Conservation (phyloP, 2,888 invertebrate genomes). For the Diogma glabrata region DNA sequence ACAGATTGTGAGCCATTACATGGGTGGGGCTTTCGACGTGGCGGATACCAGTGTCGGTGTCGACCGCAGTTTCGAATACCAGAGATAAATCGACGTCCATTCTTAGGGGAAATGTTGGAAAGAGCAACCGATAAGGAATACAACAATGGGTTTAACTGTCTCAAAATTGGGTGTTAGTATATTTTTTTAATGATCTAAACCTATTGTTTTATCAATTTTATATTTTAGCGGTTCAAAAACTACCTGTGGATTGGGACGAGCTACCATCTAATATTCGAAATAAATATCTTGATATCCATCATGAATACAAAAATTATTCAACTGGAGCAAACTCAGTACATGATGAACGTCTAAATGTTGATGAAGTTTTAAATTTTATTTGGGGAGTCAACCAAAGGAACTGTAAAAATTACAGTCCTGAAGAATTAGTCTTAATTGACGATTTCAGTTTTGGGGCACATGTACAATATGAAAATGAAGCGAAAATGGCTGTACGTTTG, state of each 20-base stretch:
- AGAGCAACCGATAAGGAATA: slow-evolving; percentile 86
- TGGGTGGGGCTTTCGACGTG: slow-evolving; percentile 91
- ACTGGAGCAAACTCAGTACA: slow-evolving; percentile 54
- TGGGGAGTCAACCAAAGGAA: slow-evolving; percentile 48
- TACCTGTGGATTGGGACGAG: slow-evolving; percentile 72
- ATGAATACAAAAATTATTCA: slow-evolving; percentile 61
- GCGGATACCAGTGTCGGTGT: slow-evolving; percentile 92
- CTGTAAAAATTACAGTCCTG: slow-evolving; percentile 49
- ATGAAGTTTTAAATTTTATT: slow-evolving; percentile 66
- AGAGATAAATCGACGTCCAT: slow-evolving; percentile 75
- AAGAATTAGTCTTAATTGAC: slow-evolving; percentile 69
- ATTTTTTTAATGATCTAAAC: slow-evolving; percentile 11
- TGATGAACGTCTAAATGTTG: slow-evolving; percentile 57
- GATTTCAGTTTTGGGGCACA: slow-evolving; percentile 79
- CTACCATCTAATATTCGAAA: slow-evolving; percentile 58
- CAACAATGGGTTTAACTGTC: slow-evolving; percentile 84
- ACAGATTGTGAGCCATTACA: slow-evolving; percentile 94
- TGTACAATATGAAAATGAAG: slow-evolving; percentile 87
- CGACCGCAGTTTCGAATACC: slow-evolving; percentile 81
- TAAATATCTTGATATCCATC: slow-evolving; percentile 58
- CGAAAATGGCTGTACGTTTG: slow-evolving; percentile 88
- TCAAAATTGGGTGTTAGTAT: slow-evolving; percentile 77
- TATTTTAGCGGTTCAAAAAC: slow-evolving; percentile 69
- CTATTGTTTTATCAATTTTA: no score
- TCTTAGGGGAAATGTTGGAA: slow-evolving; percentile 87